A percentile compares a stretch with the other conserved stretches of the same genome.
Evolutionary conservation across 2,888 invertebrate species (phyloP).

Genomic region (Drosophila parthenogenetica): DNA sequence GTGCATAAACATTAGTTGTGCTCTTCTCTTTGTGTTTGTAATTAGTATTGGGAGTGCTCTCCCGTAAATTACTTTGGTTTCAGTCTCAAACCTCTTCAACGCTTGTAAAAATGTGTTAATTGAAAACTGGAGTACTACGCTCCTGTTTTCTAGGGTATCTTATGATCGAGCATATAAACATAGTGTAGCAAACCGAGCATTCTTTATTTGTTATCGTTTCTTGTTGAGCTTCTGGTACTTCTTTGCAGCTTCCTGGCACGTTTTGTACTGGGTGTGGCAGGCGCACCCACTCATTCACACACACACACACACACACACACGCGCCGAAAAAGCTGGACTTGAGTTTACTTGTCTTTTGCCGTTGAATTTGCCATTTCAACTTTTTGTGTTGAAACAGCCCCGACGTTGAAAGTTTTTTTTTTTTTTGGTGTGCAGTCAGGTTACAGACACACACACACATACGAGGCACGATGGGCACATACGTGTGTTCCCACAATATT

Average conservation of each 20-base stretch:
- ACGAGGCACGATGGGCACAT: neutral
- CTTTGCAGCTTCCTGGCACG: constrained; percentile 64
- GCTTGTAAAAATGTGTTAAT: no score
- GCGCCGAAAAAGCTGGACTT: constrained; percentile 54
- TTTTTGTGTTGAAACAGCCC: constrained; percentile 59
- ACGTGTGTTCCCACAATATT: constrained; percentile 31
- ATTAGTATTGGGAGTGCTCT: no score
- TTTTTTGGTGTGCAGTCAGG: constrained; percentile 38
- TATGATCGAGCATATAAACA: neutral
- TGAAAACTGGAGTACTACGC: neutral
- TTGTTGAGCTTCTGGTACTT: constrained; percentile 58
- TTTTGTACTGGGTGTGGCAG: constrained; percentile 67
- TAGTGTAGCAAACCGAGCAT: neutral
- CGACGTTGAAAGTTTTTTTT: constrained; percentile 17
- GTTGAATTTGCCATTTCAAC: constrained; percentile 67
- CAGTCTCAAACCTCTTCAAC: no score
- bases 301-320: constrained; percentile 20
- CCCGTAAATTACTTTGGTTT: no score
- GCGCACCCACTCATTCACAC: constrained; percentile 42
- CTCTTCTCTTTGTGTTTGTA: no score
- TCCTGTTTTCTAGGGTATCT: constrained; percentile 19
- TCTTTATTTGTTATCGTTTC: constrained; percentile 56
- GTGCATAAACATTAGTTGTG: no score
- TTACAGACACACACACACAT: neutral
- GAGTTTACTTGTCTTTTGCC: constrained; percentile 68